Percentiles rank a stretch among this genome's conserved stretches.
These are phyloP conservation scores for Lasiurus cinereus DNA, from an alignment of 2,113 vertebrate species.

Conservation along the genomic window DNA sequence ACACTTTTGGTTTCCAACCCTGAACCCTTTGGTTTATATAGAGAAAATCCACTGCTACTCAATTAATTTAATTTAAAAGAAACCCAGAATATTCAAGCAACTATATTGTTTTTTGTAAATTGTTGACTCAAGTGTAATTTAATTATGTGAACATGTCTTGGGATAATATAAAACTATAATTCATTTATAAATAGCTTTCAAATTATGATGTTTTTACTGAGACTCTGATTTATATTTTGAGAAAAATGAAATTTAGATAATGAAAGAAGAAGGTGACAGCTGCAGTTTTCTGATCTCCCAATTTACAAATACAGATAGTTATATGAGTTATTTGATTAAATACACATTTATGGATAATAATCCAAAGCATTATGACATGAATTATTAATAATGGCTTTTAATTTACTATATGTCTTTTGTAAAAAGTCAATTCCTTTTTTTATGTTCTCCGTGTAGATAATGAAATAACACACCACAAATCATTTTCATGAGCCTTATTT, in stretches of 20 bases:
- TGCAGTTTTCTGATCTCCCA: not conserved
- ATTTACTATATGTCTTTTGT: not conserved
- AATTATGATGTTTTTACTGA: not conserved
- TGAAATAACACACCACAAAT: not conserved
- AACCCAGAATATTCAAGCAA: not conserved
- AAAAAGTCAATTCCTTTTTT: slow-evolving; percentile 18
- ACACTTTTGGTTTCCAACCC: not conserved
- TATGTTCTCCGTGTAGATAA: not conserved
- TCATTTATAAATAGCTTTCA: not conserved
- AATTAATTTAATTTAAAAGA: not conserved
- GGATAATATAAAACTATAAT: not conserved
- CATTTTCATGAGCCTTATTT: slow-evolving; percentile 49
- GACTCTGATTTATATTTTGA: slow-evolving; percentile 18
- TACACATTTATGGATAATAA: not conserved
- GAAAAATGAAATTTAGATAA: not conserved
- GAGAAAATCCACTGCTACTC: not conserved
- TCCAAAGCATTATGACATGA: not conserved
- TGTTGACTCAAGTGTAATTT: not conserved
- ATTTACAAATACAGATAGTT: not conserved
- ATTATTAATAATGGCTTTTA: not conserved
- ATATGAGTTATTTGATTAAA: slow-evolving; percentile 36
- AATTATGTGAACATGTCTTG: not conserved
- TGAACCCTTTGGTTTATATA: not conserved
- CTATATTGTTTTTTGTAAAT: not conserved
- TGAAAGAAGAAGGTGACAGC: not conserved